phyloP scores from a whole-genome alignment of 2,888 invertebrate genomes.

The Mythimna loreyi region DNA sequence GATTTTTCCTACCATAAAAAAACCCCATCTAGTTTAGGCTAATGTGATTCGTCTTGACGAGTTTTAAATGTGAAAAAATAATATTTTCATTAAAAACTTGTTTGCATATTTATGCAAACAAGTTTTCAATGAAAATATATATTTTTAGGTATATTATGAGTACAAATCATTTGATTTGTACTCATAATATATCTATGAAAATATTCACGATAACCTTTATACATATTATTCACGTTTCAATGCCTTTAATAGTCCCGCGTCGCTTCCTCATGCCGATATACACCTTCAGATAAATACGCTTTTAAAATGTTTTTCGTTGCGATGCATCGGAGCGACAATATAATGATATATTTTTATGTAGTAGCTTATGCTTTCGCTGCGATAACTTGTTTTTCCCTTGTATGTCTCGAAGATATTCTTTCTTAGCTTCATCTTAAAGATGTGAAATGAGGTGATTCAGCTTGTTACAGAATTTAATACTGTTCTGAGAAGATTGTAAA shows the following conservation, averaged over 20 bases:
- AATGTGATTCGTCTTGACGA: too few species aligned
- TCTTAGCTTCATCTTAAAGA: background rate
- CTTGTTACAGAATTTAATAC: too few species aligned
- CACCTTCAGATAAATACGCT: background rate
- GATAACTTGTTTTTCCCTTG: slow-evolving; percentile 22
- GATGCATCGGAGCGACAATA: slow-evolving; percentile 4
- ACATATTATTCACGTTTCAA: slow-evolving; percentile 25
- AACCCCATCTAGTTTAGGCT: too few species aligned
- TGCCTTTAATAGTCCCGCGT: background rate
- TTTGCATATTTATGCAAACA: too few species aligned
- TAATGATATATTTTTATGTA: slow-evolving; percentile 23
- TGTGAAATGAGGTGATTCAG: background rate
- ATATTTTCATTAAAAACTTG: too few species aligned
- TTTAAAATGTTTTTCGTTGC: slow-evolving; percentile 11
- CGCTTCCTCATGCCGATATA: background rate
- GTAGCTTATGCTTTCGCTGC: background rate
- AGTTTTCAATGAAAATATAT: too few species aligned
- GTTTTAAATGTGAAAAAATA: too few species aligned
- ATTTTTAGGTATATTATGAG: too few species aligned
- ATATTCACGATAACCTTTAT: background rate
- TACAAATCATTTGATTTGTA: too few species aligned
- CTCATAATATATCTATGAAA: background rate
- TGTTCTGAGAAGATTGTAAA: too few species aligned
- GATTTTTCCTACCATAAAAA: too few species aligned
- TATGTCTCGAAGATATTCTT: background rate